Conservation (phyloP, 2,113 vertebrate species). For the Aplodontia rufa region DNA sequence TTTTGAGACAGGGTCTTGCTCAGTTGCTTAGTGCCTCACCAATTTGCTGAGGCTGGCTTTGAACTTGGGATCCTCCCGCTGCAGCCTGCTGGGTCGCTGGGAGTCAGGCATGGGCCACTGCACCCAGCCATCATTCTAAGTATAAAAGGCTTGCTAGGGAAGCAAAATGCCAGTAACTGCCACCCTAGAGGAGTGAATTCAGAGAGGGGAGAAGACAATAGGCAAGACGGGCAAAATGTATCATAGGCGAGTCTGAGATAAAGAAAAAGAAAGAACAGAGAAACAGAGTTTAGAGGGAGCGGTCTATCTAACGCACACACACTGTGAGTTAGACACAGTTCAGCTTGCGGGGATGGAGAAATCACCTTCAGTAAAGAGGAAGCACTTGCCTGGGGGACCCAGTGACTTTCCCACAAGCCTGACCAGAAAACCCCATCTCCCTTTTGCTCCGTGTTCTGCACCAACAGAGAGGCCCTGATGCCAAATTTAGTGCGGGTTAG, state of each 20-base stretch:
- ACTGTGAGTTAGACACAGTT: not conserved
- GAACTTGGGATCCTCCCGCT: too few relatives aligned
- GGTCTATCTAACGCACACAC: too few relatives aligned
- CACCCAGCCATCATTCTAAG: not conserved
- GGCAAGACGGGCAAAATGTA: not conserved
- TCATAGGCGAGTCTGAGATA: not conserved
- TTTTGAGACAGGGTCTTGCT: too few relatives aligned
- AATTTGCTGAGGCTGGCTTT: too few relatives aligned
- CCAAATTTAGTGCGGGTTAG: not conserved
- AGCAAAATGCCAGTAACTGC: not conserved
- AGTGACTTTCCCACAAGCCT: not conserved
- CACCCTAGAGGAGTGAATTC: not conserved
- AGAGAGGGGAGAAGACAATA: not conserved
- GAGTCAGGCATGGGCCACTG: too few relatives aligned
- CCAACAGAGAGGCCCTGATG: not conserved
- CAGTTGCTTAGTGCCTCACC: too few relatives aligned
- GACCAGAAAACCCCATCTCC: slow-evolving; percentile 10
- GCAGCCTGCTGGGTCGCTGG: too few relatives aligned
- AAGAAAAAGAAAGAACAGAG: not conserved
- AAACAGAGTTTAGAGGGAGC: too few relatives aligned
- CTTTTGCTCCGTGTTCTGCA: not conserved
- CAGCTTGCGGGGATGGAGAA: not conserved
- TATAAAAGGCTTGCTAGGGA: not conserved
- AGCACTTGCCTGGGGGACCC: not conserved
- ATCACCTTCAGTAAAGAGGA: not conserved